Evolutionary conservation across 2,113 vertebrate genomes (phyloP), one percentile per base, ranked within the genome.

Genomic region (Salvelinus alpinus): DNA sequence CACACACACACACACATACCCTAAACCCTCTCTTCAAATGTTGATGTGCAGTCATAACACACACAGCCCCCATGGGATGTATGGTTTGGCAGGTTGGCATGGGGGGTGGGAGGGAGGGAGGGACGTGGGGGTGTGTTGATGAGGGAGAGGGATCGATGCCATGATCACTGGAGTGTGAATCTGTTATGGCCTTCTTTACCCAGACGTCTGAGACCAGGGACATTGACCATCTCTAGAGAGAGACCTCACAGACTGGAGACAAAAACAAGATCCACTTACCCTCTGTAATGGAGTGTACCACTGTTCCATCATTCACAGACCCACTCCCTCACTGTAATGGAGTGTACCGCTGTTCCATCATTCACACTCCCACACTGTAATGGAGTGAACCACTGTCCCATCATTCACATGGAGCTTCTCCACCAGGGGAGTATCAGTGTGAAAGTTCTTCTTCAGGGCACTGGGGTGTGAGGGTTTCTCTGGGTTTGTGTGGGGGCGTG

Each of bases 151-250:
- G 78, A 82, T 87, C 82, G 72, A 81, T 82, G 65, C 80, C 78
- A 77, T 80, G 70, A 76, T 76, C 74, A 71, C 64, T 78, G 78
- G 31, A 57, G 80, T 80, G 81, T 78, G 78, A 81, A 78, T 81
- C 75, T 59, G 78, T 73, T 77, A 80, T 79, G 80, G 85, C 82
- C 76, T 18, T 68, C 29, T 60, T 51, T 62, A 77, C 74, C 72
- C 72, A 73, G 76, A 81, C 67, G 6, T 71, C 71, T 76, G 66
- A 65, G 24, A 25, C 22, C 64, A 14, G 64, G 64, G 64, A 29
- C 64, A 25, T 25, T 22, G 60, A 25, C 38, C n/a, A 22, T 13
- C 60, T 64, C 24, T 18, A 22, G 29, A 69, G 67, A 44, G 29
- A 9, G 67, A 34, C 16, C 67, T 14, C 65, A 65, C 65, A 67